A percentile compares a stretch with the other conserved stretches of the same genome.
Evolutionary conservation across 2,113 vertebrate genomes (phyloP).

Genomic region (Tachysurus fulvidraco): DNA sequence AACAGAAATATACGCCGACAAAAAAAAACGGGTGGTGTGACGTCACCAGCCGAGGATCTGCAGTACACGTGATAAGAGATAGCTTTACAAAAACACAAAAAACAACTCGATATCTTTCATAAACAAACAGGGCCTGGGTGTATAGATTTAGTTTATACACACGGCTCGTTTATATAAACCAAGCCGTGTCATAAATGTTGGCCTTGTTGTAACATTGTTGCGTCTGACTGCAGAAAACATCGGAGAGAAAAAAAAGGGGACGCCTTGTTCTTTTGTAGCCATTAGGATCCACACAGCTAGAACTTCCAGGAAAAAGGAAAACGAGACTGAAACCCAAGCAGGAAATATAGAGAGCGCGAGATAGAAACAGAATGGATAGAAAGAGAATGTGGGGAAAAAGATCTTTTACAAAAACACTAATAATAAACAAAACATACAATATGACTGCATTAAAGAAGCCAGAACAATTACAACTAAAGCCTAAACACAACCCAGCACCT

Average conservation of each 20-base stretch:
- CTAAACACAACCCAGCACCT: neutral
- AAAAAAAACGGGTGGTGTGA: neutral
- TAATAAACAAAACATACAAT: neutral
- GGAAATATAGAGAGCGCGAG: neutral
- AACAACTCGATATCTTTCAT: neutral
- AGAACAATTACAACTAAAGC: neutral
- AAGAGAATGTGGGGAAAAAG: too few relatives aligned
- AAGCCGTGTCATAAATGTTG: neutral
- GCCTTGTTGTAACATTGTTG: neutral
- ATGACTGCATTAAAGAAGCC: too few relatives aligned
- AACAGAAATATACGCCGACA: neutral
- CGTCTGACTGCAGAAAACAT: neutral
- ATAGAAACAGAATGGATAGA: neutral
- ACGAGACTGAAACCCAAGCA: constrained; percentile 38
- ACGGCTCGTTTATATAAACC: too few relatives aligned
- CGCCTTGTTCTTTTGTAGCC: neutral
- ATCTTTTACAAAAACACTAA: neutral
- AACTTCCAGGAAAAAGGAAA: constrained; percentile 49
- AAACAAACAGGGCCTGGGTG: neutral
- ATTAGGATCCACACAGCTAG: neutral
- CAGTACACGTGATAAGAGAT: constrained; percentile 6
- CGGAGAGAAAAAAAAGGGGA: neutral
- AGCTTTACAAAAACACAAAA: neutral
- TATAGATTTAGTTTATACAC: neutral
- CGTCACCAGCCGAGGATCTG: neutral